Evolutionary conservation across 2,113 vertebrate genomes (phyloP), one percentile per base, ranked within the genome.

Genomic region (Atrichornis clamosus): DNA sequence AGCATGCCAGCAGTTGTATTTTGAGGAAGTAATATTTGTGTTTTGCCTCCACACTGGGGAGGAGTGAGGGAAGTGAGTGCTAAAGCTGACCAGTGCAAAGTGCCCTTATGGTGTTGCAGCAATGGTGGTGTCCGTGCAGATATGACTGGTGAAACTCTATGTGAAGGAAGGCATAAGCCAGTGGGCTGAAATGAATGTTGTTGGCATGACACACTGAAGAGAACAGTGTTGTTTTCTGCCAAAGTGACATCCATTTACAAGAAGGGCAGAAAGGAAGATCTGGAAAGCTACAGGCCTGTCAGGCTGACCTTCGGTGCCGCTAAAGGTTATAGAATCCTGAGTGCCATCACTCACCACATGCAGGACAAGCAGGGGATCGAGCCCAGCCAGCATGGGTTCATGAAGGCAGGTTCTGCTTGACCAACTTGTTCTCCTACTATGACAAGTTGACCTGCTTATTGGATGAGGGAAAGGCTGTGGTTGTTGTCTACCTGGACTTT

Each of bases 41-140:
- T 74, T 96, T 89, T 44, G 10, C 18, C 58, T 73, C 32, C 21
- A 50, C 5, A 1, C 24, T 24, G 14, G 27, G 32, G 9, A 80
- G 28, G 35, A 64, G 7, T 3, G 15, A 65, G 21, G 19, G 24
- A 47, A 33, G 19, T 60, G 63, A 84, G n/a, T 15, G 63, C 41
- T 46, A 50, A 83, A 73, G 21, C 49, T 73, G 56, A 44, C 5
- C 14, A 28, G 32, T 20, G 32, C 0, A 1, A 58, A 76, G n/a
- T 27, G 21, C 15, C 7, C 10, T 79, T 11, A 3, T 11, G 41
- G 10, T 68, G 44, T 27, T 0, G 0, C 33, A 79, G 24, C 27
- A 35, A 1, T 22, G 16, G 41, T 42, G 37, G 32, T 9, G 44
- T 41, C 32, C 37, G 16, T 55, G 60, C n/a, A 59, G 20, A 4